phyloP scores from a whole-genome alignment of 2,888 invertebrate genomes.

The Penaeus monodon region DNA sequence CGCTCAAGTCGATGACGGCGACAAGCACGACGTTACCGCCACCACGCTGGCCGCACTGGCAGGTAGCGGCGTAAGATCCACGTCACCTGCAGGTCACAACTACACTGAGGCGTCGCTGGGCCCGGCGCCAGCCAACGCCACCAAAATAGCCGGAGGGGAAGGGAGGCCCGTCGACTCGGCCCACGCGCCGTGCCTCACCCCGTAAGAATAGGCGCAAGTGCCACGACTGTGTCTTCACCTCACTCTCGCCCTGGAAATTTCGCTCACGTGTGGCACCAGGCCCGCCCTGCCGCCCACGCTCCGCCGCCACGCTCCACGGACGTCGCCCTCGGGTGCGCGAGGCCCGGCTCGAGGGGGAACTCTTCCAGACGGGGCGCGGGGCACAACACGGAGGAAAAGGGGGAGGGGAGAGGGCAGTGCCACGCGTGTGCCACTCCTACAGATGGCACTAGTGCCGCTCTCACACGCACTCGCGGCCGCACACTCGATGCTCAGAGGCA shows the following conservation, averaged over 20 bases:
- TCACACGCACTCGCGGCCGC: no score
- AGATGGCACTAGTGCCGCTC: no score
- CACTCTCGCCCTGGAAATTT: background rate
- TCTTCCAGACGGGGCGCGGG: no score
- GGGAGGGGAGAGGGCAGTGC: no score
- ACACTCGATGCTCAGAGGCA: no score
- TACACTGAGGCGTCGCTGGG: slow-evolving; percentile 49
- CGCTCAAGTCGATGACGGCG: background rate
- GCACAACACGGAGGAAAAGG: no score
- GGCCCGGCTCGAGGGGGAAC: no score
- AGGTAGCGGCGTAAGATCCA: slow-evolving; percentile 33
- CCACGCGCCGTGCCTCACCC: slow-evolving; percentile 23
- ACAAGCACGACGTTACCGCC: background rate
- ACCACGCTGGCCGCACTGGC: slow-evolving; percentile 7
- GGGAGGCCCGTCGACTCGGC: slow-evolving; percentile 13
- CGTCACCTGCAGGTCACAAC: slow-evolving; percentile 32
- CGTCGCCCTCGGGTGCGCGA: no score
- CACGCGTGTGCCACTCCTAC: no score
- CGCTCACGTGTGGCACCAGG: background rate
- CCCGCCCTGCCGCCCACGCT: no score
- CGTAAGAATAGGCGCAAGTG: slow-evolving; percentile 38
- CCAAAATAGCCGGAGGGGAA: slow-evolving; percentile 46
- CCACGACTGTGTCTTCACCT: background rate
- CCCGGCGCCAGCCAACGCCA: slow-evolving; percentile 43
- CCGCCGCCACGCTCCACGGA: no score